Evolutionary conservation across 2,888 invertebrate species (phyloP), one percentile per base, ranked within the genome.

Genomic region (Elgonia sp.): DNA sequence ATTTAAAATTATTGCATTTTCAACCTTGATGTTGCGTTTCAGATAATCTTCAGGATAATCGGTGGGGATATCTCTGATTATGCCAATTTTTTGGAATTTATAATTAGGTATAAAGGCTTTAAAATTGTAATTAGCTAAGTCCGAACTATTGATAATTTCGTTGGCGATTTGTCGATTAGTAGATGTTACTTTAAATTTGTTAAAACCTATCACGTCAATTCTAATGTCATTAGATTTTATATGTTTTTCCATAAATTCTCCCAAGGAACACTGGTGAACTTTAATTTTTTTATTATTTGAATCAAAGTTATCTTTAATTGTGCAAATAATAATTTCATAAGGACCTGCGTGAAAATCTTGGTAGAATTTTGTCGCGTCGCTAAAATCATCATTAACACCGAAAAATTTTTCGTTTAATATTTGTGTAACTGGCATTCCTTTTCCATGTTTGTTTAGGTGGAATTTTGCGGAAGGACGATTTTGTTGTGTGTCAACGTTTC

Each of bases 181-280:
- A 14, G 65, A 40, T 6, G 20, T 40, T 2, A 40, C 12, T 40
- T 65, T 65, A 40, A 65, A 65, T 65, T 65, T 65, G 29, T 65
- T 65, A 20, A 65, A 65, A 6, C 29, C 16, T n/a, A 40, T 42
- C 5, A 14, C 9, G 2, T 40, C 65, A 18, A 65, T 65, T 42
- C 18, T 39, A 40, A 65, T 29, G 18, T 65, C 65, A 3, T 6
- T 10, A 18, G 16, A 12, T n/a, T 8, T 2, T 18, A 18, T 40
- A 8, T 40, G 39, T 18, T n/a, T 40, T 65, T 65, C 65, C 40
- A 65, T 18, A 1, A 65, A 8, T 18, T 65, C 42, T 10, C 65
- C 65, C 10, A 65, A 40, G 18, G 14, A 2, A 40, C 42, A 18
- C 10, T 40, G 42, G 20, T 42, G 65, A 42, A 65, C 29, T 60